Evolutionary conservation across 1,140 invertebrate species (phyloP).

Genomic region (Trialeurodes vaporariorum): DNA sequence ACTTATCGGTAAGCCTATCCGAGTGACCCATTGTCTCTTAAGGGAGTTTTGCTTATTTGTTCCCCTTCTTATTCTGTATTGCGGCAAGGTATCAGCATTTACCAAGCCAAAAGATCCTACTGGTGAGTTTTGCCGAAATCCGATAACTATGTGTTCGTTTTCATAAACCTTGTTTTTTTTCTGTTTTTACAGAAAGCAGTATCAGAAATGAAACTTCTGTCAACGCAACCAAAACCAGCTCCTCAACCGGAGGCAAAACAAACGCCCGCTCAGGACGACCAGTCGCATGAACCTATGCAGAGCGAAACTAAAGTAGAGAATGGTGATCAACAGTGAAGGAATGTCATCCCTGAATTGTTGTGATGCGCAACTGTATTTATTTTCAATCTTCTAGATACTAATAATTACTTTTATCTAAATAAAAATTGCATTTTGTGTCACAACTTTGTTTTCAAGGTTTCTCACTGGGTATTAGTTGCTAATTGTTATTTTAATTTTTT

Average conservation of each 20-base stretch:
- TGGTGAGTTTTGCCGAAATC: no score
- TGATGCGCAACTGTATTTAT: not conserved
- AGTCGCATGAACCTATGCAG: not conserved
- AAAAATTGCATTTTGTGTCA: not conserved
- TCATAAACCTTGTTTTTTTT: not conserved
- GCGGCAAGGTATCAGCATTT: no score
- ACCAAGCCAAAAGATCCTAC: no score
- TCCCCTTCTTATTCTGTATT: no score
- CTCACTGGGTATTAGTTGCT: not conserved
- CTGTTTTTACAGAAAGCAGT: not conserved
- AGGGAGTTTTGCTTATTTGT: no score
- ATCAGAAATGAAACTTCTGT: not conserved
- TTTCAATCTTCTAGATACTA: not conserved
- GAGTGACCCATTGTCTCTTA: no score
- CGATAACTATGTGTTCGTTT: no score
- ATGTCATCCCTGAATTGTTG: no score
- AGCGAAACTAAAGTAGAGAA: not conserved
- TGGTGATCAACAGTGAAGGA: not conserved
- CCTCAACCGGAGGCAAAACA: not conserved
- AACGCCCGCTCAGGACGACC: not conserved
- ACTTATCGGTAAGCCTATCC: no score
- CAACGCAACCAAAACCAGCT: not conserved
- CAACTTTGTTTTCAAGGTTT: not conserved
- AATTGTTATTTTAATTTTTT: not conserved
- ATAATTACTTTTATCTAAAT: not conserved